Conservation (phyloP, 2,888 invertebrate genomes). For the Thalpophila matura region DNA sequence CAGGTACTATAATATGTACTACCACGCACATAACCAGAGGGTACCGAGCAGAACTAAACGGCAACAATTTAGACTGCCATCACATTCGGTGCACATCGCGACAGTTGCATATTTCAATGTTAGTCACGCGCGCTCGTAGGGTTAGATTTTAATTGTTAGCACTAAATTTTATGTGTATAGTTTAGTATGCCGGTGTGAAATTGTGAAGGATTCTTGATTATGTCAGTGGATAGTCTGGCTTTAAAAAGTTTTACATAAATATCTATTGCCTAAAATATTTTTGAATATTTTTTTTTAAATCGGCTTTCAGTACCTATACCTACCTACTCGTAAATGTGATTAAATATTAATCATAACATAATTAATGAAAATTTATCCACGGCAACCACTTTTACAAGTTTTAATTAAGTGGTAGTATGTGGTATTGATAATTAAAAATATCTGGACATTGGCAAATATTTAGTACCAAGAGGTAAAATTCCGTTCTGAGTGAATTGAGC, state of each 20-base stretch:
- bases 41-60: constrained; percentile 74
- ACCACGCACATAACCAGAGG: constrained; percentile 52
- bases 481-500: constrained; percentile 22
- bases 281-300: too few species aligned
- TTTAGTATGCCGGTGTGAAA: background rate
- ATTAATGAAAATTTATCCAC: too few species aligned
- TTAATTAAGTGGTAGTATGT: too few species aligned
- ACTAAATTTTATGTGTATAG: constrained; percentile 38
- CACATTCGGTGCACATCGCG: constrained; percentile 75
- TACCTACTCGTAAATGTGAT: too few species aligned
- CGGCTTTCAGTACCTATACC: too few species aligned
- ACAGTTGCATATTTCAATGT: constrained; percentile 86
- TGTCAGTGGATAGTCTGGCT: too few species aligned
- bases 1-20: constrained; percentile 42
- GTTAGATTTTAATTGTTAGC: constrained; percentile 61
- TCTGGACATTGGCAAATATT: background rate
- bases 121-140: constrained; percentile 78
- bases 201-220: constrained; percentile 7
- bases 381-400: too few species aligned
- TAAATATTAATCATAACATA: too few species aligned
- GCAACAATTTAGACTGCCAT: constrained; percentile 79
- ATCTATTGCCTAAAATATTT: too few species aligned
- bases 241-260: too few species aligned
- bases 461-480: constrained; percentile 28
- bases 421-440: background rate